Conservation (phyloP, 2,113 vertebrate genomes). For the Crotalus viridis region DNA sequence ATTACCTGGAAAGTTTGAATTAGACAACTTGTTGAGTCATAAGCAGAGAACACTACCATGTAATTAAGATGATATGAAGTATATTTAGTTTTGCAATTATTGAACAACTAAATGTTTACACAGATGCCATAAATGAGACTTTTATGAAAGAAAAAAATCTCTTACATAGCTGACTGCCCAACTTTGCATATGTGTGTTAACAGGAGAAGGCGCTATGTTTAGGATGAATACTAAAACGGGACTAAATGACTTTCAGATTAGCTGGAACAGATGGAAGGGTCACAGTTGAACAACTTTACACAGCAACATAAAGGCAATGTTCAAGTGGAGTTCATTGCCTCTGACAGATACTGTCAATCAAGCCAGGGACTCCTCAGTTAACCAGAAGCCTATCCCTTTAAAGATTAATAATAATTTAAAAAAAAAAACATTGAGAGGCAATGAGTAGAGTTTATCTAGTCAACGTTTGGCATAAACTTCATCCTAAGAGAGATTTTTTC, state of each 20-base stretch:
- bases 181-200: constrained; percentile 84
- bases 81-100: constrained; percentile 5
- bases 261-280: constrained; percentile 91
- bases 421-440: constrained; percentile 59
- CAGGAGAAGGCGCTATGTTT: constrained; percentile 77
- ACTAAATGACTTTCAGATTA: constrained; percentile 90
- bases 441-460: constrained; percentile 69
- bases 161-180: constrained; percentile 71
- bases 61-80: constrained; percentile 16
- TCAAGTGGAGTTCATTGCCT: constrained; percentile 87
- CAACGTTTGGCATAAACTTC: constrained; percentile 55
- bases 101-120: constrained; percentile 57
- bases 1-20: constrained; percentile 23
- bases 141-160: constrained; percentile 31
- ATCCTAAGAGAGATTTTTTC: constrained; percentile 33
- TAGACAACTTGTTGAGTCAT: not conserved
- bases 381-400: constrained; percentile 71
- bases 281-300: constrained; percentile 91
- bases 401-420: constrained; percentile 61
- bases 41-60: not conserved
- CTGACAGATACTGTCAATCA: constrained; percentile 89
- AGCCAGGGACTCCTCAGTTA: constrained; percentile 66
- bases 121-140: constrained; percentile 73
- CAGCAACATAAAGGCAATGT: constrained; percentile 82
- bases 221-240: constrained; percentile 73